Base-by-base conservation (phyloP, 2,797 vertebrate genomes). In the Notoglanidium macrostoma region DNA sequence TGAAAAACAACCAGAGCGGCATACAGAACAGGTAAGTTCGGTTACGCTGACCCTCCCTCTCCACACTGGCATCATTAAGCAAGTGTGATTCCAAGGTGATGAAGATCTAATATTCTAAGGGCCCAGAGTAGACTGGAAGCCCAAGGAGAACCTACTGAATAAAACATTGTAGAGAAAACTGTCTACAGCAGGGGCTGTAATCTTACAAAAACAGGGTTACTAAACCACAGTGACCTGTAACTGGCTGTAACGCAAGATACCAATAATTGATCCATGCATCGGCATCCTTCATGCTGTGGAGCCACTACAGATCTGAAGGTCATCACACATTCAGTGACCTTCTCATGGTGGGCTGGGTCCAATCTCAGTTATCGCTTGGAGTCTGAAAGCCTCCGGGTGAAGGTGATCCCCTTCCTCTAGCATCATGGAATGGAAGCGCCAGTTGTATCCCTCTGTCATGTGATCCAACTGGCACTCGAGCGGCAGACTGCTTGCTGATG, bases 1-100 rank as follows among this genome's bases (percentile, higher is more conserved):
- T 97, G 49, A 94, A 95, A 91, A 85, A 96, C 0, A 94, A 98
- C 88, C 19, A 88, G 29, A 83, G 95, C 4, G 98, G 98, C 9
- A 94, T 98, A 23, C 98, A 99, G 94, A 99, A 99, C 94, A 97
- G 98, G 98, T 98, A 77, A 94, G 95, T 40, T 40, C 35, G 35
- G 35, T 40, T 40, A 79, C 23, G 29, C 29, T 57, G 54, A 35
- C 23, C 12, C 12, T 63, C 26, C 65, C 19, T 35, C 3, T 59
- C 29, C 23, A 59, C 10, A 40, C 77, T 40, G 26, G 73, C 12
- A 44, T 26, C 70, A 40, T 46, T 46, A 15, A 35, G 77, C 19
- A 57, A 59, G 4, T 10, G n/a, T 17, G 1, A 78, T 57, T 76
- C 19, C 26, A 29, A 51, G n/a, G 10, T 32, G 51, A 57, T 78